Base-by-base conservation (phyloP, 2,797 vertebrate genomes). In the Esox masquinongy region DNA sequence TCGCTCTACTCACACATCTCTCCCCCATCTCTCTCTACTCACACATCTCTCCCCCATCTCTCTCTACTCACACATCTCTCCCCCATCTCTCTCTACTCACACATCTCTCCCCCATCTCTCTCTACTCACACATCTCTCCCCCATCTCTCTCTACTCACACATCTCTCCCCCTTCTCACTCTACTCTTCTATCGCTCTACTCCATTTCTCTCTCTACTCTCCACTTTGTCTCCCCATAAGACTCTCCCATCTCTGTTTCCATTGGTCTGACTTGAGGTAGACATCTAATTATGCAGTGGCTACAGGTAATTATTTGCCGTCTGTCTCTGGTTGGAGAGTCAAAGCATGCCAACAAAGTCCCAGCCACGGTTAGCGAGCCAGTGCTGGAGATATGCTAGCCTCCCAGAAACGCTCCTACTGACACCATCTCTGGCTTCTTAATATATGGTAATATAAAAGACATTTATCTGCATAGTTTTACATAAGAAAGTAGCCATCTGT, bases 401-500 rank as follows among this genome's bases (percentile, higher is more conserved):
- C 43, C 34, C 39, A n/a, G 63, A 80, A 51, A 71, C 56, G 4
- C 78, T 50, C 71, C 80, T 75, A 50, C 71, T 82, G 83, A 82
- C 83, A 82, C 77, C 49, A 61, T 78, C 79, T 75, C 77, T 70
- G 12, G 22, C 80, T 71, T 79, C 80, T 89, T 90, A 90, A 91
- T 90, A 87, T 87, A 91, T 89, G 88, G 72, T 88, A 87, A 90
- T 90, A 87, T 85, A 87, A 86, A 87, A 89, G 70, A 85, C 82
- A 82, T 87, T 87, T 83, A 90, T 88, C 85, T 90, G 87, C 86
- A 90, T 91, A 87, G 84, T 86, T 91, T 89, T 85, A 86, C 86
- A 88, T 90, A 88, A 87, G 81, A 85, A 87, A 87, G 82, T 81
- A 80, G 77, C 82, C 83, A 75, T 84, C 83, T 85, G 81, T 83